A percentile compares a stretch with the other conserved stretches of the same genome.
Conservation (phyloP, 2,113 vertebrate species). For the Lophochroa leadbeateri region DNA sequence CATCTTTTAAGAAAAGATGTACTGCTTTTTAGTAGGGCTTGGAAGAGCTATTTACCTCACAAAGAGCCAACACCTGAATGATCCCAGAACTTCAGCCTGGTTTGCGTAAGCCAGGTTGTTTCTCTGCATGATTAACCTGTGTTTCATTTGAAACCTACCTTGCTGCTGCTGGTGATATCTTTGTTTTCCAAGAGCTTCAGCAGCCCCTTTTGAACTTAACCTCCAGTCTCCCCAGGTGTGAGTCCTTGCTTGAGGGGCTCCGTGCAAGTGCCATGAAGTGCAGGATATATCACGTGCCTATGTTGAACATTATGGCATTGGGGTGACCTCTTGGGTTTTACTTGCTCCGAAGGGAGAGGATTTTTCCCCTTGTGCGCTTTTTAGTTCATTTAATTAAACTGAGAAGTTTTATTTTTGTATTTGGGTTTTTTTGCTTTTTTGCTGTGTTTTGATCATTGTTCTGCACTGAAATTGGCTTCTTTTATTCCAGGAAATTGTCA, state of each 20-base stretch:
- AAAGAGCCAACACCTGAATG: neutral
- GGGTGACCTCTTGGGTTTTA: neutral
- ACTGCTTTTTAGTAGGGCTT: neutral
- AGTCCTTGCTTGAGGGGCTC: neutral
- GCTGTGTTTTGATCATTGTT: neutral
- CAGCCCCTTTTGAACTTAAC: neutral
- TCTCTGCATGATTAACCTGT: neutral
- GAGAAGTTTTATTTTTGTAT: neutral
- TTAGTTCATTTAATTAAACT: neutral
- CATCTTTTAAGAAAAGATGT: neutral
- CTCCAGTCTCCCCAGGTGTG: neutral
- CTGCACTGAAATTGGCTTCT: neutral
- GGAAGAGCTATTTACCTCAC: neutral
- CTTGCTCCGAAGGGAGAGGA: neutral
- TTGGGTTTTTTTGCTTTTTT: neutral
- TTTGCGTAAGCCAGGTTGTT: neutral
- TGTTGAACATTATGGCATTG: neutral
- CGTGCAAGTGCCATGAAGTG: fast-evolving
- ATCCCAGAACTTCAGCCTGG: neutral
- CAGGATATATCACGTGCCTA: fast-evolving
- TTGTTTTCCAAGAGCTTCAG: neutral
- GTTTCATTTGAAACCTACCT: neutral
- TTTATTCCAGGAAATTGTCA: neutral
- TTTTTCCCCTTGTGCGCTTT: neutral
- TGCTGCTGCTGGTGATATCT: neutral